Evolutionary conservation across 2,113 vertebrate species (phyloP), one percentile per base, ranked within the genome.

Genomic region (Brachypodius melanocephalos): DNA sequence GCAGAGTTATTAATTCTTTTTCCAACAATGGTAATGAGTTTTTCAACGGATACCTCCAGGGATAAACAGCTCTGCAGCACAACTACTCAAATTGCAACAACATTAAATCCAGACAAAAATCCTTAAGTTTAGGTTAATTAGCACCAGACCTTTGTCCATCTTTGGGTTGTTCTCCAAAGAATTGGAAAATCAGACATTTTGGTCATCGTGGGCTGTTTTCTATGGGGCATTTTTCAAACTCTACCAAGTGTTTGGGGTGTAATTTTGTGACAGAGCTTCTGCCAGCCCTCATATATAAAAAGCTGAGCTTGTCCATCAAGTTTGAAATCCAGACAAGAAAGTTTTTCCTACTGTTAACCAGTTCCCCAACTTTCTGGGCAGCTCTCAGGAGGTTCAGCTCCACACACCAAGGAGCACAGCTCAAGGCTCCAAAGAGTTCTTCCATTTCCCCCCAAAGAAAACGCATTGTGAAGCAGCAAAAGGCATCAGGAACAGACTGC

Each of bases 101-200:
- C 77, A 96, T 61, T 40, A 68, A 89, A 78, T 73, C 88, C 81
- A 82, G 66, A 29, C 21, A 46, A 26, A 85, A 71, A 85, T 88
- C 87, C 77, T 87, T 40, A 65, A 89, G 69, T 79, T 95, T 57
- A 89, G 77, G 74, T 95, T 94, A 95, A 95, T 93, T 51, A 94
- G 74, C 71, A 69, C 62, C 96, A 97, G 94, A 66, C 54, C 25
- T 54, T 81, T 18, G 18, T 58, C 58, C 66, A 78, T 87, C 61
- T 82, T 72, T 32, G 72, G 58, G 85, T 20, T 82, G 24, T 18
- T 65, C 77, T 38, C 65, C 16, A 82, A 81, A 85, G 73, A 59
- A 87, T 0, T 40, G 62, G 74, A 75, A 92, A 89, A 57, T 34
- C 26, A 69, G 74, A 28, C 51, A 59, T 82, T 85, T 62, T 69